phyloP scores from a whole-genome alignment of 2,888 invertebrate genomes.

The Agrilus mali region DNA sequence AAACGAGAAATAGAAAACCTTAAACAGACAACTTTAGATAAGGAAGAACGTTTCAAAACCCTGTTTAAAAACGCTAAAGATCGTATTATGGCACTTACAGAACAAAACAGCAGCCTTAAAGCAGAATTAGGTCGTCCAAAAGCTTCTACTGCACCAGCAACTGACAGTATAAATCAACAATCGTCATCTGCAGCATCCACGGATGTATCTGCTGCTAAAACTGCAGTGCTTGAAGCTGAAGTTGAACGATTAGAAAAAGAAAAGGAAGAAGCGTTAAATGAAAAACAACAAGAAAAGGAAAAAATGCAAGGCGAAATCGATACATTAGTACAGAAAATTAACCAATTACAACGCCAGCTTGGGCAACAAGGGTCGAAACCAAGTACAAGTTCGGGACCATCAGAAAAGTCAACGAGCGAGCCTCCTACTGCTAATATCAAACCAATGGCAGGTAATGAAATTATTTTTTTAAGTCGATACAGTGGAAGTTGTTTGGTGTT shows the following conservation, averaged over 20 bases:
- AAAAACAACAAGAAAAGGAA: constrained; percentile 57
- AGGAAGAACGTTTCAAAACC: constrained; percentile 35
- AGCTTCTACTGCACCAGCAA: constrained; percentile 2
- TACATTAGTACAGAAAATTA: constrained; percentile 50
- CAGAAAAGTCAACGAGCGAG: constrained; percentile 42
- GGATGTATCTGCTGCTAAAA: constrained; percentile 1
- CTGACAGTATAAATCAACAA: neutral
- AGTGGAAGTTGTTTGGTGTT: no score
- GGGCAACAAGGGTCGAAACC: constrained; percentile 56
- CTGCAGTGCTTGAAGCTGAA: constrained; percentile 32
- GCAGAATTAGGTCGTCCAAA: constrained; percentile 38
- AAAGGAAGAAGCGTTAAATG: constrained; percentile 41
- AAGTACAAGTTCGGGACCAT: constrained; percentile 51
- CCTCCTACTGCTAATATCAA: constrained; percentile 85
- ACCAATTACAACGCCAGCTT: constrained; percentile 37
- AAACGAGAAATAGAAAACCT: constrained; percentile 37
- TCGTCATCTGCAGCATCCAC: neutral
- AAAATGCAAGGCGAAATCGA: constrained; percentile 55
- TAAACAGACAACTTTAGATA: constrained; percentile 31
- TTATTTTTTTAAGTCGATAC: neutral
- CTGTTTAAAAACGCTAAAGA: constrained; percentile 63
- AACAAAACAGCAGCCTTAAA: constrained; percentile 48
- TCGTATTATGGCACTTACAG: constrained; percentile 59
- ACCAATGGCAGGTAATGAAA: constrained; percentile 68
- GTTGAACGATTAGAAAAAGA: constrained; percentile 55